Evolutionary conservation across 2,888 invertebrate species (phyloP).

Genomic region (Glomeris marginata): DNA sequence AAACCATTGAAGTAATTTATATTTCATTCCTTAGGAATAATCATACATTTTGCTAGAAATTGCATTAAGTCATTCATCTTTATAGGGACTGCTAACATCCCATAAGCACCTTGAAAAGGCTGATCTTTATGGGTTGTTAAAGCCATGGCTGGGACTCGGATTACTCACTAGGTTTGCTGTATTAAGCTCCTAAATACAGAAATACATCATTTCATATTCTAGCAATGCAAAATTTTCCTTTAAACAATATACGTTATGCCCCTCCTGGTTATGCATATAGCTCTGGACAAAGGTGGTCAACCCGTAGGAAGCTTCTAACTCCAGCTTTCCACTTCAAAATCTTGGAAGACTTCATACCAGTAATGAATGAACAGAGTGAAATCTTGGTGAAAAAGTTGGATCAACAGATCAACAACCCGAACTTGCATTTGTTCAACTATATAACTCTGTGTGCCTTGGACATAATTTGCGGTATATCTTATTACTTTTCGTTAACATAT

Average conservation of each 20-base stretch:
- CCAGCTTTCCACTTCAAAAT: slow-evolving; percentile 39
- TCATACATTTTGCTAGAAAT: no score
- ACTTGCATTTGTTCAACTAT: slow-evolving; percentile 32
- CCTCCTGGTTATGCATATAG: slow-evolving; percentile 19
- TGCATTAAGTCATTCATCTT: no score
- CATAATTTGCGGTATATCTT: background rate
- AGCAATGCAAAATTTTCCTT: background rate
- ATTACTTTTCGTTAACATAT: no score
- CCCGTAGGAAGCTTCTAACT: slow-evolving; percentile 32
- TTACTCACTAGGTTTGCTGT: slow-evolving; percentile 1
- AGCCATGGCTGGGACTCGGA: slow-evolving; percentile 9
- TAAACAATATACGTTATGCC: background rate
- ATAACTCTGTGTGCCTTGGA: background rate
- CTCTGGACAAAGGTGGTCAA: slow-evolving; percentile 32
- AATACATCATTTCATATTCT: no score
- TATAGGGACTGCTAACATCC: no score
- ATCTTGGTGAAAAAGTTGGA: slow-evolving; percentile 26
- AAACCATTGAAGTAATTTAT: no score
- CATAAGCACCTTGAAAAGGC: slow-evolving; percentile 2
- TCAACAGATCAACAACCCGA: slow-evolving; percentile 14
- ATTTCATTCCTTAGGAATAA: no score
- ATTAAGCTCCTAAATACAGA: background rate
- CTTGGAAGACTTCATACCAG: slow-evolving; percentile 33
- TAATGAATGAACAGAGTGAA: slow-evolving; percentile 34
- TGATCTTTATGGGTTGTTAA: background rate